Evolutionary conservation across 2,113 vertebrate genomes (phyloP).

Genomic region (Danio rerio): GRCz12tu NC_133195.1:15214001-15214500

Average conservation of each 20-base stretch:
- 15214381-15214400: slow-evolving; percentile 98
- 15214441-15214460: slow-evolving; percentile 88
- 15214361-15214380: slow-evolving; percentile 83
- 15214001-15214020: no score
- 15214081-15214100: no score
- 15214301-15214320: slow-evolving; percentile 94
- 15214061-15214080: no score
- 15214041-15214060: no score
- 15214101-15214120: no score
- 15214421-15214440: slow-evolving; percentile 85
- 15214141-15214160: no score
- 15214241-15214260: slow-evolving; percentile 76
- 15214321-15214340: slow-evolving; percentile 87
- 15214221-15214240: slow-evolving; percentile 92
- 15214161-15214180: no score
- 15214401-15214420: slow-evolving; percentile 80
- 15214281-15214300: slow-evolving; percentile 94
- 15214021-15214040: no score
- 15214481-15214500: slow-evolving; percentile 88
- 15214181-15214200: not conserved
- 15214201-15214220: not conserved
- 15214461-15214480: slow-evolving; percentile 90
- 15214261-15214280: slow-evolving; percentile 80
- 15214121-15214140: no score
- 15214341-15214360: slow-evolving; percentile 84